phyloP scores from a whole-genome alignment of 2,888 invertebrate species.

The Andrena camellia region DNA sequence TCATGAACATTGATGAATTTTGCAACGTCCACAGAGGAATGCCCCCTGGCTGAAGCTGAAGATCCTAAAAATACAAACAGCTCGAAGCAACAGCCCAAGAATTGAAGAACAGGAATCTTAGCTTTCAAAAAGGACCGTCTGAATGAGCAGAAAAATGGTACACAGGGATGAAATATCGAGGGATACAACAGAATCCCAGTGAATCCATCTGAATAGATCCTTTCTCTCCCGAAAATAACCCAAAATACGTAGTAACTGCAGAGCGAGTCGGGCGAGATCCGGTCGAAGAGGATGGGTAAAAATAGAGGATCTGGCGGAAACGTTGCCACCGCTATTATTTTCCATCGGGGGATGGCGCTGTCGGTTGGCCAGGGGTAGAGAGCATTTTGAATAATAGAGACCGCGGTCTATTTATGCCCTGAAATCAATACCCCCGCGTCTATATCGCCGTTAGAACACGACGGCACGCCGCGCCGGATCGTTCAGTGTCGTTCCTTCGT shows the following conservation, averaged over 20 bases:
- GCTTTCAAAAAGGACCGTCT: too few relatives aligned
- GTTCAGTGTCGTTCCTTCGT: conserved; percentile 57
- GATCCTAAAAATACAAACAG: too few relatives aligned
- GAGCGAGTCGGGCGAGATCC: not conserved
- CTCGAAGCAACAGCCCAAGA: too few relatives aligned
- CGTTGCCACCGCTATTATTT: conserved; percentile 41
- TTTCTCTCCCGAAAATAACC: too few relatives aligned
- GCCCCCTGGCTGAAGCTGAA: too few relatives aligned
- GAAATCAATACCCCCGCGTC: conserved; percentile 82
- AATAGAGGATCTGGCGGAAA: conserved; percentile 21
- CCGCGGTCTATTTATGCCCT: conserved; percentile 83
- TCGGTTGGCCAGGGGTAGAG: conserved; percentile 66
- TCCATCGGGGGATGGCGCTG: conserved; percentile 47
- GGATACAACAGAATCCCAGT: too few relatives aligned
- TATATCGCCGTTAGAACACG: conserved; percentile 62
- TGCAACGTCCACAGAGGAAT: too few relatives aligned
- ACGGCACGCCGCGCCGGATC: conserved; percentile 43
- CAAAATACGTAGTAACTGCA: conserved; percentile 11
- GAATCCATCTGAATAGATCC: too few relatives aligned
- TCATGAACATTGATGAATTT: too few relatives aligned
- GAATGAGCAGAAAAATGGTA: too few relatives aligned
- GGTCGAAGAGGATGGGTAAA: not conserved
- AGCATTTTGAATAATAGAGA: conserved; percentile 84
- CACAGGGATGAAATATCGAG: too few relatives aligned
- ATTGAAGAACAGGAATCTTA: too few relatives aligned